Evolutionary conservation across 2,888 invertebrate species (phyloP).

Genomic region (Ommatoiulus sabulosus): DNA sequence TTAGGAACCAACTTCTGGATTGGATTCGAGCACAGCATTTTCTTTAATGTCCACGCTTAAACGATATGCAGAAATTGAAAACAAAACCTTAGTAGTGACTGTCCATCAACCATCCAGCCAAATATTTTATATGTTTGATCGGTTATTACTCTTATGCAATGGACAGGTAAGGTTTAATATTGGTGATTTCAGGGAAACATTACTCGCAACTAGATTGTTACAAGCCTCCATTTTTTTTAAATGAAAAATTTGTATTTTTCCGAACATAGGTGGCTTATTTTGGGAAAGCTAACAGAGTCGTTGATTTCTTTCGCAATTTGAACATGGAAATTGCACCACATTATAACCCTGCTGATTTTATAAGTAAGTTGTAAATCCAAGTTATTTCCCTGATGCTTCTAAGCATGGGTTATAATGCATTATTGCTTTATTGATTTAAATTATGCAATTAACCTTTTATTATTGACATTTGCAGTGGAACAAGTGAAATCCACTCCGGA

Average conservation of each 20-base stretch:
- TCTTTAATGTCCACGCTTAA: conserved; percentile 80
- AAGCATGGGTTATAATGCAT: background rate
- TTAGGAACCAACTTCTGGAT: conserved; percentile 85
- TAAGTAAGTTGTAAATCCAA: conserved; percentile 72
- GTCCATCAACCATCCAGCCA: conserved; percentile 87
- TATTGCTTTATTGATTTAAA: background rate
- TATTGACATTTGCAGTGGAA: conserved; percentile 74
- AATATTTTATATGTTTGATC: conserved; percentile 86
- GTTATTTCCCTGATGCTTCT: background rate
- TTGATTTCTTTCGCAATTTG: conserved; percentile 78
- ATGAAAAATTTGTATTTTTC: background rate
- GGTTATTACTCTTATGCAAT: conserved; percentile 73
- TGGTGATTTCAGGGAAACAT: background rate
- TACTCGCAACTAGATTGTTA: background rate
- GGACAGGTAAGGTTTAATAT: conserved; percentile 70
- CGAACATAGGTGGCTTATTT: conserved; percentile 74
- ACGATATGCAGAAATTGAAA: conserved; percentile 79
- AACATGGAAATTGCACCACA: conserved; percentile 80
- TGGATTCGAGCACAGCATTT: conserved; percentile 84
- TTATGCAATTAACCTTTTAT: background rate
- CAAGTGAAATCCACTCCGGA: conserved; percentile 79
- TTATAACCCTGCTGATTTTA: conserved; percentile 88
- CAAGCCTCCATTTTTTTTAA: background rate
- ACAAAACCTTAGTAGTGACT: conserved; percentile 82
- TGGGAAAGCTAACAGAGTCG: conserved; percentile 78